phyloP scores from a whole-genome alignment of 2,113 vertebrate genomes.

The Hemicordylus capensis region DNA sequence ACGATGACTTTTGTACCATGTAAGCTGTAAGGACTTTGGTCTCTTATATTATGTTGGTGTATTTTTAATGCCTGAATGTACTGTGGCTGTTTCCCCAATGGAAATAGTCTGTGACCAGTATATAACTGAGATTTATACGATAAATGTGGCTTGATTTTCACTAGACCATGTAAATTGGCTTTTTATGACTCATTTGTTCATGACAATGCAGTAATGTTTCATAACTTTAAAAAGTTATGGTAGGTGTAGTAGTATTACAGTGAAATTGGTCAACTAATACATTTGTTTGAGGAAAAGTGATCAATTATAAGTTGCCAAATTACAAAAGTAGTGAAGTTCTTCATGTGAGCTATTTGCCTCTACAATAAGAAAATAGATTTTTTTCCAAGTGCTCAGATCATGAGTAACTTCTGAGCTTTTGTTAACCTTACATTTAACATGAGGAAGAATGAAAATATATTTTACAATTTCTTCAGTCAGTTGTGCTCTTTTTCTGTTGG shows the following conservation, averaged over 20 bases:
- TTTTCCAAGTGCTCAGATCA: constrained; percentile 55
- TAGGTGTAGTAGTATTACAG: constrained; percentile 23
- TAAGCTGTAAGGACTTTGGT: too few relatives aligned
- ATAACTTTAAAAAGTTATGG: constrained; percentile 29
- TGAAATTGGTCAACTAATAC: constrained; percentile 36
- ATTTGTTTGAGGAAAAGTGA: constrained; percentile 29
- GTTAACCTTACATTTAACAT: constrained; percentile 67
- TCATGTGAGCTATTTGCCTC: constrained; percentile 37
- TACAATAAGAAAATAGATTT: constrained; percentile 52
- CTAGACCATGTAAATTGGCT: constrained; percentile 45
- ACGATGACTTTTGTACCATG: too few relatives aligned
- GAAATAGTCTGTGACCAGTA: constrained; percentile 29
- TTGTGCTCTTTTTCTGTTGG: constrained; percentile 87
- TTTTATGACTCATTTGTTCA: constrained; percentile 50
- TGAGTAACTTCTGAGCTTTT: constrained; percentile 58
- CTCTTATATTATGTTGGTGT: constrained; percentile 3
- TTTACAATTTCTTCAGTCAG: constrained; percentile 69
- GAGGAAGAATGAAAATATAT: constrained; percentile 63
- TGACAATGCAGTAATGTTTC: constrained; percentile 20
- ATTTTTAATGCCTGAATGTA: background rate
- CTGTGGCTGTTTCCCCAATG: background rate
- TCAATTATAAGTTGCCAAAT: constrained; percentile 53
- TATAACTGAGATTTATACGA: background rate
- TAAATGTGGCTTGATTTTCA: constrained; percentile 44
- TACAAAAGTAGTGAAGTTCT: constrained; percentile 26